Evolutionary conservation across 2,888 invertebrate genomes (phyloP).

Genomic region (Disparrhopalites patrizii): DNA sequence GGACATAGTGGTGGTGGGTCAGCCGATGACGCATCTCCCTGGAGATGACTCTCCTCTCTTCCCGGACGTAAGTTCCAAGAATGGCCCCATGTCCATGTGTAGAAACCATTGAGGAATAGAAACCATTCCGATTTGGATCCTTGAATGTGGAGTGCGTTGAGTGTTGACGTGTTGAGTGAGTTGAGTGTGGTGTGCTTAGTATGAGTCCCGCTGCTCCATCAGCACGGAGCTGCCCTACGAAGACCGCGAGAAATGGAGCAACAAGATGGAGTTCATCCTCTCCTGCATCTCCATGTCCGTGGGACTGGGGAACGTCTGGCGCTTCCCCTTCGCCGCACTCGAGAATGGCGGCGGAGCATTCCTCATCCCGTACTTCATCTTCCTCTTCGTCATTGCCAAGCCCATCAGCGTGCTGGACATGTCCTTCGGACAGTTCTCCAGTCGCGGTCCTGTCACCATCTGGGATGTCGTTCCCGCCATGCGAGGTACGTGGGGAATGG

Average conservation of each 20-base stretch:
- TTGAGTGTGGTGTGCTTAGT: no score
- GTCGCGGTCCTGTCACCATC: background rate
- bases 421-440: constrained; percentile 9
- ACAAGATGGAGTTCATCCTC: constrained; percentile 19
- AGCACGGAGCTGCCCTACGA: background rate
- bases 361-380: constrained; percentile 12
- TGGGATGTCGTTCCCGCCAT: constrained; percentile 13
- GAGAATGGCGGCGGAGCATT: constrained; percentile 21
- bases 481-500: background rate
- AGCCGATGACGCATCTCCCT: background rate
- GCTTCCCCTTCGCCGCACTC: constrained; percentile 14
- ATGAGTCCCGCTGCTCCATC: background rate
- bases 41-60: background rate
- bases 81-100: no score
- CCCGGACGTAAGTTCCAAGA: background rate
- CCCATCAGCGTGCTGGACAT: constrained; percentile 5
- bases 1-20: no score
- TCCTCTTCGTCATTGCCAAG: background rate
- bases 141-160: no score
- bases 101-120: no score
- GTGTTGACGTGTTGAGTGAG: no score
- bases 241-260: constrained; percentile 5
- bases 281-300: constrained; percentile 13
- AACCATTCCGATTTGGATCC: no score
- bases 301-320: constrained; percentile 23